A percentile compares a stretch with the other conserved stretches of the same genome.
phyloP scores from a whole-genome alignment of 1,140 invertebrate species.

The Drosophila parabipectinata region DNA sequence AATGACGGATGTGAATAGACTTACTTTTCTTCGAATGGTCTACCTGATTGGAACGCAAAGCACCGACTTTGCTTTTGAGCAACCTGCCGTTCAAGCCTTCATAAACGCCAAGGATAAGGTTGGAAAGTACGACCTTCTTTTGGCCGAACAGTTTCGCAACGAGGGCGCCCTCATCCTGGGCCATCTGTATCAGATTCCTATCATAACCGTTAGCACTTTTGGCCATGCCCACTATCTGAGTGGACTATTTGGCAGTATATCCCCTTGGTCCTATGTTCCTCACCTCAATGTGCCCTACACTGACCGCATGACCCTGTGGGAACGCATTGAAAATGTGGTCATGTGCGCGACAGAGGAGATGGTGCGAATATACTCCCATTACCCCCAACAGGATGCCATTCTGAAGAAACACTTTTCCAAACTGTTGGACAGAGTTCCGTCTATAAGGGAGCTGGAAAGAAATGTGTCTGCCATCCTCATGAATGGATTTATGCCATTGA shows the following conservation, averaged over 20 bases:
- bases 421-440: constrained; percentile 80
- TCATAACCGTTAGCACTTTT: constrained; percentile 76
- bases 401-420: background rate
- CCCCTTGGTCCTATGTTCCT: constrained; percentile 81
- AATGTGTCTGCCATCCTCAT: constrained; percentile 84
- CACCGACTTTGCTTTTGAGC: constrained; percentile 74
- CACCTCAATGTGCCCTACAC: constrained; percentile 65
- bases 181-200: constrained; percentile 78
- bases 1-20: constrained; percentile 41
- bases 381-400: constrained; percentile 77
- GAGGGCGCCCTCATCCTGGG: constrained; percentile 79
- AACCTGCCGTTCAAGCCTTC: constrained; percentile 80
- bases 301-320: constrained; percentile 81
- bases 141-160: constrained; percentile 83
- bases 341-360: constrained; percentile 60
- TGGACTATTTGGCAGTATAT: constrained; percentile 70
- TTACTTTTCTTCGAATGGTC: constrained; percentile 57
- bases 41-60: constrained; percentile 61
- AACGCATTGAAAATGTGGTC: constrained; percentile 77
- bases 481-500: constrained; percentile 80
- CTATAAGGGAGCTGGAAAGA: constrained; percentile 84
- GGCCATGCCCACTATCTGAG: constrained; percentile 78
- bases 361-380: constrained; percentile 53
- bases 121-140: constrained; percentile 82
- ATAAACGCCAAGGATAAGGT: constrained; percentile 70